phyloP scores from a whole-genome alignment of 2,888 invertebrate species.

The Epinotia nisella region DNA sequence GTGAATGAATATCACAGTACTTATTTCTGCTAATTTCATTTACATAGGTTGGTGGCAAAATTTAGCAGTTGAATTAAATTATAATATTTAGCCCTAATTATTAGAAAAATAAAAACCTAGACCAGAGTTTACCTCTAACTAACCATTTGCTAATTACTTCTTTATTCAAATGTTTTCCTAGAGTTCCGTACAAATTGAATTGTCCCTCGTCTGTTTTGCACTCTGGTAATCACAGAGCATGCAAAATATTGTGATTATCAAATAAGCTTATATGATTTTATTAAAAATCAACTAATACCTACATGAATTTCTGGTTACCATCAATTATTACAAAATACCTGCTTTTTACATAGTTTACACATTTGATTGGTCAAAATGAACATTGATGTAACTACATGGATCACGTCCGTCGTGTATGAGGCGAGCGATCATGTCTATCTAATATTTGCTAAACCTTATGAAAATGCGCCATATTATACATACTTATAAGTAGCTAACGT shows the following conservation, averaged over 20 bases:
- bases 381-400: slow-evolving; percentile 39
- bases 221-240: slow-evolving; percentile 52
- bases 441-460: slow-evolving; percentile 31
- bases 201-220: slow-evolving; percentile 49
- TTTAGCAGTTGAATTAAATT: slow-evolving; percentile 49
- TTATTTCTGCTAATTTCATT: slow-evolving; percentile 67
- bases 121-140: slow-evolving; percentile 67
- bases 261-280: slow-evolving; percentile 62
- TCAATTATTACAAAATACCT: slow-evolving; percentile 65
- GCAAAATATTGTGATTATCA: slow-evolving; percentile 54
- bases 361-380: slow-evolving; percentile 65
- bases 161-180: slow-evolving; percentile 36
- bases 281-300: slow-evolving; percentile 65
- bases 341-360: slow-evolving; percentile 69
- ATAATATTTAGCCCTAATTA: slow-evolving; percentile 51
- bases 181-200: slow-evolving; percentile 47
- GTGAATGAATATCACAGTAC: slow-evolving; percentile 80
- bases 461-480: slow-evolving; percentile 31
- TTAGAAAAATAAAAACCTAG: slow-evolving; percentile 69
- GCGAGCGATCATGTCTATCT: slow-evolving; percentile 34
- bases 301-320: slow-evolving; percentile 64
- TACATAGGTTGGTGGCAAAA: slow-evolving; percentile 52
- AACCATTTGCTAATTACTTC: slow-evolving; percentile 58
- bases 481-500: slow-evolving; percentile 22
- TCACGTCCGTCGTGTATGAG: slow-evolving; percentile 23